These are phyloP conservation scores for Mirounga angustirostris DNA, from an alignment of 2,113 vertebrate genomes.

Conservation along the genomic window DNA sequence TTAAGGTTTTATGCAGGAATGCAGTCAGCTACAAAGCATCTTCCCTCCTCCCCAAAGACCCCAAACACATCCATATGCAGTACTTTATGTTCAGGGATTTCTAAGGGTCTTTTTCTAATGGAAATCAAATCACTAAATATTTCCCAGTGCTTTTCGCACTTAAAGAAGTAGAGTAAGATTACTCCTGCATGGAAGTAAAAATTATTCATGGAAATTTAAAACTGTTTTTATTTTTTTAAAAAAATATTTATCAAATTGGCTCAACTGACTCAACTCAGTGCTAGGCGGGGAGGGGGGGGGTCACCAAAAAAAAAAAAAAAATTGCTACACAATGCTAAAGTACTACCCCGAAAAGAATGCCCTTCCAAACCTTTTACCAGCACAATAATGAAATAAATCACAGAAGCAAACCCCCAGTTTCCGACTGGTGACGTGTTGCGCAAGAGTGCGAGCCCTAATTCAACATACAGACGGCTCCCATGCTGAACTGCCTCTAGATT, in stretches of 20 bases:
- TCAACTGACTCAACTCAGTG: conserved; percentile 74
- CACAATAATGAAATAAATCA: conserved; percentile 83
- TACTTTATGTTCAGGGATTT: conserved; percentile 55
- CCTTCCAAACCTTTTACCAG: conserved; percentile 86
- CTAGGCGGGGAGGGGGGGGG: conserved; percentile 3
- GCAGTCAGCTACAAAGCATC: conserved; percentile 67
- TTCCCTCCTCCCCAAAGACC: conserved; percentile 75
- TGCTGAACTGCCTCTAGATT: conserved; percentile 84
- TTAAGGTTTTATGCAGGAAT: conserved; percentile 81
- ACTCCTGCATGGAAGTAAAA: conserved; percentile 65
- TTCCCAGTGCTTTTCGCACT: conserved; percentile 68
- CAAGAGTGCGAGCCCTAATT: conserved; percentile 84
- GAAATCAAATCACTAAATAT: conserved; percentile 72
- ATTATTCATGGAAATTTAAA: conserved; percentile 64
- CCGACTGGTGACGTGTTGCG: conserved; percentile 84
- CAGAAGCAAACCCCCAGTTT: conserved; percentile 85
- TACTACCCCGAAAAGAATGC: conserved; percentile 79
- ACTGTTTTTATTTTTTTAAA: conserved; percentile 57
- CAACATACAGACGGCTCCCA: conserved; percentile 85
- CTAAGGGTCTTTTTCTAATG: conserved; percentile 71
- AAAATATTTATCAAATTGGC: conserved; percentile 73
- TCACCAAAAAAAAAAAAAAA: conserved; percentile 69
- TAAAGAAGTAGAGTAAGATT: conserved; percentile 74
- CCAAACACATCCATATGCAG: conserved; percentile 70
- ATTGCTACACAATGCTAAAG: conserved; percentile 80